A percentile compares a stretch with the other conserved stretches of the same genome.
These are phyloP conservation scores for Drosophila bocqueti DNA, from an alignment of 1,140 invertebrate genomes.

Conservation along the genomic window DNA sequence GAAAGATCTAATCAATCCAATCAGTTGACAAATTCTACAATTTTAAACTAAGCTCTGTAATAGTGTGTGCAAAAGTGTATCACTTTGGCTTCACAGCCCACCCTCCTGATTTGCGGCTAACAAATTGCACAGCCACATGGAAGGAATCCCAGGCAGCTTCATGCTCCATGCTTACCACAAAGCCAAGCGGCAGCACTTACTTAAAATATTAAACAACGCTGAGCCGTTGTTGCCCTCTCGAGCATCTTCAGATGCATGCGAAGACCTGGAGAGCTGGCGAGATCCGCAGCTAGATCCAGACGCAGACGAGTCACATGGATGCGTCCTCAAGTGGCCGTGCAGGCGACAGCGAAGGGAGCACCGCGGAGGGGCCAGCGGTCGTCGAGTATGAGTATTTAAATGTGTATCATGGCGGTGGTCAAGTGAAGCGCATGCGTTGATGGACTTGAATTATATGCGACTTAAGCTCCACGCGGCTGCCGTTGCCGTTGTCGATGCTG, in stretches of 20 bases:
- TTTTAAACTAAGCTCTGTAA: background rate
- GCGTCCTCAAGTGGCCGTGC: constrained; percentile 71
- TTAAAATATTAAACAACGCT: constrained; percentile 80
- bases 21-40: background rate
- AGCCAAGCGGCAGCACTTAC: constrained; percentile 73
- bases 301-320: constrained; percentile 60
- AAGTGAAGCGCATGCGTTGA: constrained; percentile 83
- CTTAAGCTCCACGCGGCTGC: constrained; percentile 73
- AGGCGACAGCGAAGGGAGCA: constrained; percentile 46
- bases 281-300: constrained; percentile 38
- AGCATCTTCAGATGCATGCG: constrained; percentile 34
- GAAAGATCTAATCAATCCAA: background rate
- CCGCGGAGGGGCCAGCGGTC: constrained; percentile 23
- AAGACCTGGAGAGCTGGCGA: constrained; percentile 14
- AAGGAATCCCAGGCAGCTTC: constrained; percentile 16
- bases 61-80: background rate
- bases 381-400: constrained; percentile 71
- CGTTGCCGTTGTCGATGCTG: constrained; percentile 37
- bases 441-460: constrained; percentile 84
- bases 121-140: constrained; percentile 31
- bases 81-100: background rate
- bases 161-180: constrained; percentile 26
- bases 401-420: constrained; percentile 79
- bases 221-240: constrained; percentile 71
- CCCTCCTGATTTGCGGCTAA: constrained; percentile 12